Percentiles rank a stretch among this genome's conserved stretches.
Conservation (phyloP, 2,888 invertebrate species). For the Coenonympha arcania region DNA sequence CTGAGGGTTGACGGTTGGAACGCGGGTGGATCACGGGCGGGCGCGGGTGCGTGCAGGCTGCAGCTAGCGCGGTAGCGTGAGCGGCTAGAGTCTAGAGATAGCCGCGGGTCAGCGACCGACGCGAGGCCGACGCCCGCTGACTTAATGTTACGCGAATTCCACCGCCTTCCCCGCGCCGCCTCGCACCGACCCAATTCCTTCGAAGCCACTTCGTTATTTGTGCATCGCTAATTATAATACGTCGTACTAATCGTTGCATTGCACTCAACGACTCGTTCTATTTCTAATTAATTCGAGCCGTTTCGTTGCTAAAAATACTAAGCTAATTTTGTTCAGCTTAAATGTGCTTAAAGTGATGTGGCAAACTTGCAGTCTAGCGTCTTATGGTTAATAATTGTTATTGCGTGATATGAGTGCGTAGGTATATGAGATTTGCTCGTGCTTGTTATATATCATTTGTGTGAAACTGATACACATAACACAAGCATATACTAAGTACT, state of each 20-base stretch:
- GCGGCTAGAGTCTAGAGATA: constrained; percentile 64
- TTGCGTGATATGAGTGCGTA: too few species aligned
- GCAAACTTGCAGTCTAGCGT: not conserved
- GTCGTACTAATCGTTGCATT: constrained; percentile 41
- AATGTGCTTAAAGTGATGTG: constrained; percentile 11
- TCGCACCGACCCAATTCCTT: constrained; percentile 69
- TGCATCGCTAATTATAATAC: constrained; percentile 70
- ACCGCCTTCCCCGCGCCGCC: constrained; percentile 39
- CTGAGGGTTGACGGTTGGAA: constrained; percentile 1
- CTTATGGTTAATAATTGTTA: not conserved
- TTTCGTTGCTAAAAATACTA: constrained; percentile 38
- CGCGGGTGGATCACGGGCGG: constrained; percentile 27
- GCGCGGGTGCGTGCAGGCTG: constrained; percentile 41
- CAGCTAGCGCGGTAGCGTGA: constrained; percentile 40
- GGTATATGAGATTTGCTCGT: too few species aligned
- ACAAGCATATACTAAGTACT: too few species aligned
- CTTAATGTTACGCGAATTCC: constrained; percentile 74
- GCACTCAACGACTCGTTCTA: constrained; percentile 58
- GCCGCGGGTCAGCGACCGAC: constrained; percentile 68
- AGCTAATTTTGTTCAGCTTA: constrained; percentile 6
- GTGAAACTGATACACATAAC: too few species aligned
- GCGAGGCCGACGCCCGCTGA: constrained; percentile 71
- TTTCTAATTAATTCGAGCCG: constrained; percentile 50
- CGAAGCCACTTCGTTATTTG: constrained; percentile 63
- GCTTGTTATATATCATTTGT: too few species aligned